Conservation (phyloP, 2,113 vertebrate genomes). For the Ceratotherium simum region DNA sequence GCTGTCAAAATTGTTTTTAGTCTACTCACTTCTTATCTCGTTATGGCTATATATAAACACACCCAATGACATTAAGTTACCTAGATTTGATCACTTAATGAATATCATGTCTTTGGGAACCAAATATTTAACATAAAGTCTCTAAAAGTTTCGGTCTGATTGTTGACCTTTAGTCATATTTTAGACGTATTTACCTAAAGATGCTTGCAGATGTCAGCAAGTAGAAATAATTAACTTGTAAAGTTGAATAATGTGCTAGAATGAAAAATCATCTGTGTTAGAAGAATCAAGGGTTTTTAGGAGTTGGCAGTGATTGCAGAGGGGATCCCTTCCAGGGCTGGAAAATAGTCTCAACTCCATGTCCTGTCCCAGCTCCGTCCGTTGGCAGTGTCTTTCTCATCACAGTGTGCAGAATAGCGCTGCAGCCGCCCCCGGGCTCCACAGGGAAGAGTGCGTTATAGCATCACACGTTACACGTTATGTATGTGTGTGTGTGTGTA, state of each 20-base stretch:
- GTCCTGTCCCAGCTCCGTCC: not conserved
- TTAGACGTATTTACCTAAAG: not conserved
- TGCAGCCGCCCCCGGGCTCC: not conserved
- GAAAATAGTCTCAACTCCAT: not conserved
- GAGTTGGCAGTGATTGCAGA: not conserved
- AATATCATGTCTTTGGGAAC: not conserved
- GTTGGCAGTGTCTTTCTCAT: not conserved
- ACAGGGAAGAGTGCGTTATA: not conserved
- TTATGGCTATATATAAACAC: not conserved
- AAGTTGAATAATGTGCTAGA: not conserved
- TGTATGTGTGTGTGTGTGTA: too few species aligned
- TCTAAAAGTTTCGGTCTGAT: not conserved
- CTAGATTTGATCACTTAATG: conserved; percentile 1
- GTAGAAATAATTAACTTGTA: conserved; percentile 53
- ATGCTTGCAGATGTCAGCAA: not conserved
- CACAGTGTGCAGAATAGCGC: fast-evolving
- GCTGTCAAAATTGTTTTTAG: not conserved
- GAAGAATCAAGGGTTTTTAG: not conserved
- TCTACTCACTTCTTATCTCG: not conserved
- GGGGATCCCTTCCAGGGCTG: not conserved
- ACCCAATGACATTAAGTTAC: not conserved
- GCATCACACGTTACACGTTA: too few species aligned
- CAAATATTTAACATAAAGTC: not conserved
- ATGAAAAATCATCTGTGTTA: not conserved
- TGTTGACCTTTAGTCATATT: not conserved